These are phyloP conservation scores for Danaus melanippus DNA, from an alignment of 1,140 invertebrate species.

Conservation along the genomic window DNA sequence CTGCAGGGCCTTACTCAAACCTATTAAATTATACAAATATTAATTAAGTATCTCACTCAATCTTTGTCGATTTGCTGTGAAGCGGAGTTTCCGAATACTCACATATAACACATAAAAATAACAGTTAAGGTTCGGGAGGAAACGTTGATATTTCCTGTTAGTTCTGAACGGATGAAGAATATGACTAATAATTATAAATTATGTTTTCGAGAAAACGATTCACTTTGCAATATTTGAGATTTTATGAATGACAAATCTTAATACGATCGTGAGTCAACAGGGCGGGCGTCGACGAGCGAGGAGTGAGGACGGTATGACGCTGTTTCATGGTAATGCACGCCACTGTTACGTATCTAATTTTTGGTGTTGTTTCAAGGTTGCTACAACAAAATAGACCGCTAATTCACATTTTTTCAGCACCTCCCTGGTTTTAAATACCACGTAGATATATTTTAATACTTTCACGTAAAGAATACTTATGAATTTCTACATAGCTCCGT, in stretches of 20 bases:
- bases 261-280: slow-evolving; percentile 50
- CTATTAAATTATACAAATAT: slow-evolving; percentile 10
- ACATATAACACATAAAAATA: too few relatives aligned
- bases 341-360: slow-evolving; percentile 35
- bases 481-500: too few relatives aligned
- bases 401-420: too few relatives aligned
- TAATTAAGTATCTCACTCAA: too few relatives aligned
- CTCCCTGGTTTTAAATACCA: neutral
- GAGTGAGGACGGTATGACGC: slow-evolving; percentile 47
- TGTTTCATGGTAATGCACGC: slow-evolving; percentile 35
- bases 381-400: slow-evolving; percentile 7
- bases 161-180: slow-evolving; percentile 9
- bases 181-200: slow-evolving; percentile 9
- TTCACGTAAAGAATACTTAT: too few relatives aligned
- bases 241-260: slow-evolving; percentile 61
- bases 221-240: slow-evolving; percentile 32
- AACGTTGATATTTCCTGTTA: slow-evolving; percentile 3
- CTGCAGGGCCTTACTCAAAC: slow-evolving; percentile 39
- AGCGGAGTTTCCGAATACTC: too few relatives aligned
- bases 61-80: too few relatives aligned
- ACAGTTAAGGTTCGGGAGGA: too few relatives aligned
- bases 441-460: slow-evolving; percentile 1
- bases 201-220: slow-evolving; percentile 23
- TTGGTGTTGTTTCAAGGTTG: slow-evolving; percentile 35
- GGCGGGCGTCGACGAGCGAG: slow-evolving; percentile 34